Conservation (phyloP, 1,140 invertebrate species). For the Campoletis sonorensis region DNA sequence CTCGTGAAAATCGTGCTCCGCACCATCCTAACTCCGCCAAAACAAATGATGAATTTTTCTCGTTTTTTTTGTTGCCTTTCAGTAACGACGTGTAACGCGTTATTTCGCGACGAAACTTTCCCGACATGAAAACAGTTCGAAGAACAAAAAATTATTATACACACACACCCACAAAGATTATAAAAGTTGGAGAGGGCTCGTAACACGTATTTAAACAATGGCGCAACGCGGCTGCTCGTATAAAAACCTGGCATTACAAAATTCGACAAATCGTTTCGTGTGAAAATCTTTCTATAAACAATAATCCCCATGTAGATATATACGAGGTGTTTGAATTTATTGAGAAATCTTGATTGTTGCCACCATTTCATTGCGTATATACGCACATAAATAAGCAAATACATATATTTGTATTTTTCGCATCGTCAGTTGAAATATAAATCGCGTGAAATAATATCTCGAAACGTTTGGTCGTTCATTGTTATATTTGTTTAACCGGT, state of each 20-base stretch:
- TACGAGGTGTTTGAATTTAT: not conserved
- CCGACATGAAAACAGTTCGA: not conserved
- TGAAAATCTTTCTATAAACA: not conserved
- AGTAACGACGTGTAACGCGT: not conserved
- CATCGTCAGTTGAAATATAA: too few relatives aligned
- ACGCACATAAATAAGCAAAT: too few relatives aligned
- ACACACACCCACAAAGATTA: too few relatives aligned
- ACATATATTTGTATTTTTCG: too few relatives aligned
- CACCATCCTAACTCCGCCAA: too few relatives aligned
- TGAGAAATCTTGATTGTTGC: not conserved
- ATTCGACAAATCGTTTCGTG: slow-evolving; percentile 42
- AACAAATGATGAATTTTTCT: too few relatives aligned
- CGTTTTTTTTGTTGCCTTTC: too few relatives aligned
- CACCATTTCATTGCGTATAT: too few relatives aligned
- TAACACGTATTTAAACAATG: not conserved
- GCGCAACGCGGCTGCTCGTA: not conserved
- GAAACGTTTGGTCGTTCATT: too few relatives aligned
- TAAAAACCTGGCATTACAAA: slow-evolving; percentile 4
- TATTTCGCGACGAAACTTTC: slow-evolving; percentile 5
- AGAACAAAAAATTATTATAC: not conserved
- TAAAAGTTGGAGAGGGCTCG: too few relatives aligned
- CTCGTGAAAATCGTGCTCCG: not conserved
- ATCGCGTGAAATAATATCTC: too few relatives aligned
- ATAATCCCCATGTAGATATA: not conserved
- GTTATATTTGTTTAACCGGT: too few relatives aligned